These are phyloP conservation scores for Fulica atra DNA, from an alignment of 2,113 vertebrate genomes.

Conservation along the genomic window DNA sequence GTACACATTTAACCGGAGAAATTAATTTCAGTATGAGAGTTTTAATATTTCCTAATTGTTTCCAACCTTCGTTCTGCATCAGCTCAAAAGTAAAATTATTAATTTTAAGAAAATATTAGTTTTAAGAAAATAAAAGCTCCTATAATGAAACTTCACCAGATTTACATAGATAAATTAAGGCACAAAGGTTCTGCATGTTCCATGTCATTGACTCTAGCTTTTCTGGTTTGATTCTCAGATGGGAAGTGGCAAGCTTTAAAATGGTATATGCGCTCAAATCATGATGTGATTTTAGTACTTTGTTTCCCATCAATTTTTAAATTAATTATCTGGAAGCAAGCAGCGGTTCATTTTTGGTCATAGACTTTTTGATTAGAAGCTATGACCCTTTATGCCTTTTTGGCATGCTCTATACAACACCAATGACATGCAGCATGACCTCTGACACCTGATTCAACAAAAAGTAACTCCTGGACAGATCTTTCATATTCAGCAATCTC, in stretches of 20 bases:
- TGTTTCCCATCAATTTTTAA: conserved; percentile 87
- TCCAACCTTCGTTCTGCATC: not conserved
- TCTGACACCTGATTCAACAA: conserved; percentile 91
- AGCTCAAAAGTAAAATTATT: not conserved
- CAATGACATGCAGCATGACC: conserved; percentile 82
- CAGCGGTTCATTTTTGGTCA: conserved; percentile 92
- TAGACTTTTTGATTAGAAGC: conserved; percentile 90
- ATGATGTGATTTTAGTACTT: conserved; percentile 72
- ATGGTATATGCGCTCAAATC: conserved; percentile 40
- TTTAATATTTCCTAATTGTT: not conserved
- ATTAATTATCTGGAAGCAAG: conserved; percentile 93
- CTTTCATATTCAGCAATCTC: conserved; percentile 82
- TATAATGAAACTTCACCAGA: not conserved
- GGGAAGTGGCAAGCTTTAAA: conserved; percentile 24
- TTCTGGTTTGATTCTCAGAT: not conserved
- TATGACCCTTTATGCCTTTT: conserved; percentile 83
- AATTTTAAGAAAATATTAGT: not conserved
- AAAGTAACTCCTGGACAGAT: conserved; percentile 79
- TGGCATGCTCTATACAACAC: conserved; percentile 80
- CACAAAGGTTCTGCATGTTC: not conserved
- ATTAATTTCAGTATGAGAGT: not conserved
- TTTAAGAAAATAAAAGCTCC: not conserved
- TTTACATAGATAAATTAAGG: not conserved
- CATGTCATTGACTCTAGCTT: rapidly evolving
- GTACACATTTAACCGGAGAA: not conserved